phyloP scores from a whole-genome alignment of 2,797 vertebrate genomes.

The Sphenodon punctatus region DNA sequence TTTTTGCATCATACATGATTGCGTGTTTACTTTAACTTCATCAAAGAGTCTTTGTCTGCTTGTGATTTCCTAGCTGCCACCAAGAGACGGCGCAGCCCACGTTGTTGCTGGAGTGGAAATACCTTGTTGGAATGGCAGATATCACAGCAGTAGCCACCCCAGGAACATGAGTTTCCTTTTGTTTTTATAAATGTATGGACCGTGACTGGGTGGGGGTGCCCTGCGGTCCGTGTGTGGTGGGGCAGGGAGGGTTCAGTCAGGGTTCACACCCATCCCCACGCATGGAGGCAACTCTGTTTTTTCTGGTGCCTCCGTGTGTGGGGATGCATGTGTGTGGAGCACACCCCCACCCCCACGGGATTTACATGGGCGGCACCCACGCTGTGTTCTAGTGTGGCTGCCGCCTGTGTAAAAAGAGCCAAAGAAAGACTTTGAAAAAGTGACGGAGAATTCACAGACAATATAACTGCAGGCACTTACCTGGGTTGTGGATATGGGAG shows the following conservation, averaged over 20 bases:
- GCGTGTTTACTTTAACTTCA: constrained; percentile 62
- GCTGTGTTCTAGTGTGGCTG: no score
- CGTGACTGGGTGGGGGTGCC: no score
- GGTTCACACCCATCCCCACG: no score
- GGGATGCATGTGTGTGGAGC: no score
- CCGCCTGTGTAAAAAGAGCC: no score
- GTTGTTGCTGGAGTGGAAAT: constrained; percentile 38
- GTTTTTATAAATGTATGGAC: no score
- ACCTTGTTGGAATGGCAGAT: constrained; percentile 16
- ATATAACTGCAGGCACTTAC: constrained; percentile 47
- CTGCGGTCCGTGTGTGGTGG: no score
- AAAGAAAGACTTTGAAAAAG: constrained; percentile 6
- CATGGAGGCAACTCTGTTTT: no score
- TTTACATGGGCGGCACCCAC: no score
- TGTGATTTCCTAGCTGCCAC: constrained; percentile 47
- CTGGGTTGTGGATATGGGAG: background rate
- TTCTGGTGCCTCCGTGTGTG: no score
- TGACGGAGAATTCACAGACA: constrained; percentile 63
- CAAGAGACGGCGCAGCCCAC: constrained; percentile 50
- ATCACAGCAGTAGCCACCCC: constrained; percentile 40
- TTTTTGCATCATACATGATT: constrained; percentile 65
- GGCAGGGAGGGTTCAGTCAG: no score
- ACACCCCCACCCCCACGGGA: no score
- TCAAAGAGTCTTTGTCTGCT: constrained; percentile 49
- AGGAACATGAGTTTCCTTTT: constrained; percentile 37